These are phyloP conservation scores for Corynorhinus townsendii DNA, from an alignment of 2,113 vertebrate genomes.

Conservation along the genomic window DNA sequence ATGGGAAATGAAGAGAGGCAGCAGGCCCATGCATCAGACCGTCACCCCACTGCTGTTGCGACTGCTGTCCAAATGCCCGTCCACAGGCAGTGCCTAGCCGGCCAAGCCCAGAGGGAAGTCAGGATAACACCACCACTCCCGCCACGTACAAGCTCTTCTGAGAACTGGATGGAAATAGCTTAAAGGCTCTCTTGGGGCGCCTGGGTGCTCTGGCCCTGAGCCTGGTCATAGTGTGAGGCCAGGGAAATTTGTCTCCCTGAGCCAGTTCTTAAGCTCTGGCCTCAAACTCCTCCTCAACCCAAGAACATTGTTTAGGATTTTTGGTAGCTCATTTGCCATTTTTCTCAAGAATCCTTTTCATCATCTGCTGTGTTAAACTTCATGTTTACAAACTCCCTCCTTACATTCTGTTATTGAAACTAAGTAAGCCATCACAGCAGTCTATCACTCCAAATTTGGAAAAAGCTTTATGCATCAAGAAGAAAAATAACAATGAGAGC, in stretches of 20 bases:
- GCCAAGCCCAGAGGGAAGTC: not conserved
- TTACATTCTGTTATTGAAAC: not conserved
- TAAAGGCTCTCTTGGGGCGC: fast-evolving
- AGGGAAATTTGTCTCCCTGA: not conserved
- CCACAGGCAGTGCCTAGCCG: too few relatives aligned
- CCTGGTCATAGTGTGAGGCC: fast-evolving
- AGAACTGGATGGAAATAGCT: not conserved
- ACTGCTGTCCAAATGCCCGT: not conserved
- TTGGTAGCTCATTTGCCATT: not conserved
- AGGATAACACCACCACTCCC: fast-evolving
- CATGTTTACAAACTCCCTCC: not conserved
- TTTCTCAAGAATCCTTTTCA: not conserved
- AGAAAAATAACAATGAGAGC: not conserved
- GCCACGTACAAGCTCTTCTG: fast-evolving
- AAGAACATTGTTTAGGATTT: not conserved
- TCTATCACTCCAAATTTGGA: not conserved
- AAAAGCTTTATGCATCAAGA: not conserved
- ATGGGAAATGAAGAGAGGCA: not conserved
- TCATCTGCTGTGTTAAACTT: not conserved
- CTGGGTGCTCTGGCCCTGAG: not conserved
- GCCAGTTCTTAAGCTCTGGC: not conserved
- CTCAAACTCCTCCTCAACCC: not conserved
- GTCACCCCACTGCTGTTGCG: not conserved
- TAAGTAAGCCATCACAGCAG: not conserved
- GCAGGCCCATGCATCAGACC: fast-evolving